Percentiles rank a stretch among this genome's conserved stretches.
These are phyloP conservation scores for Cynopterus sphinx DNA, from an alignment of 2,797 vertebrate species.

Conservation along the genomic window DNA sequence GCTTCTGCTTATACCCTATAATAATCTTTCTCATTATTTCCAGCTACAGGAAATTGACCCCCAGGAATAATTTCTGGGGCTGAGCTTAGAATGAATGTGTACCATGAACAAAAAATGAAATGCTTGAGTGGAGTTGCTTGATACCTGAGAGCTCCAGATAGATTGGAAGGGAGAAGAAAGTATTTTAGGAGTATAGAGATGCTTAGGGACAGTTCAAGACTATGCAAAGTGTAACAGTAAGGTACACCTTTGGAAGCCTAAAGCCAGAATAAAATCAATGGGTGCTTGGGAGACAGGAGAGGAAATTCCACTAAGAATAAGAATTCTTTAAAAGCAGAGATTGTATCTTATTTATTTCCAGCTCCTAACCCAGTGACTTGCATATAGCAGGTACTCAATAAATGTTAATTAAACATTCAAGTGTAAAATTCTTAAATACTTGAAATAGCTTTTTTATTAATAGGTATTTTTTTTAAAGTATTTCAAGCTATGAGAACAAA, in stretches of 20 bases:
- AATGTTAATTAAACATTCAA: background rate
- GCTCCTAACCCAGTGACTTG: background rate
- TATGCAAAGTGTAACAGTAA: background rate
- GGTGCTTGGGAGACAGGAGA: background rate
- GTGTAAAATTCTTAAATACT: slow-evolving; percentile 12
- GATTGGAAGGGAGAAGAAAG: background rate
- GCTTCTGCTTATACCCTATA: background rate
- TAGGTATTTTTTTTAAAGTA: slow-evolving; percentile 5
- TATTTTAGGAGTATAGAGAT: background rate
- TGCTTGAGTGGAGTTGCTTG: background rate
- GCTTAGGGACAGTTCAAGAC: background rate
- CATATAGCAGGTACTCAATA: background rate
- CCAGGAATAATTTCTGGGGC: background rate
- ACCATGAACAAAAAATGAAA: background rate
- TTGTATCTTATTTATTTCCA: background rate
- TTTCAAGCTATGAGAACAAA: background rate
- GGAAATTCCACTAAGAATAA: background rate
- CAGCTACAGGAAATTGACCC: background rate
- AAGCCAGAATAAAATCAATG: background rate
- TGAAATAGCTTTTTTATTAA: slow-evolving; percentile 17
- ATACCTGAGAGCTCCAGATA: background rate
- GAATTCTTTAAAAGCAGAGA: background rate
- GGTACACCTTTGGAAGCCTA: background rate
- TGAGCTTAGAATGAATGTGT: background rate
- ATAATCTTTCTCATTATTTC: background rate